These are phyloP conservation scores for Antechinus flavipes DNA, from an alignment of 2,113 vertebrate genomes.

Conservation along the genomic window DNA sequence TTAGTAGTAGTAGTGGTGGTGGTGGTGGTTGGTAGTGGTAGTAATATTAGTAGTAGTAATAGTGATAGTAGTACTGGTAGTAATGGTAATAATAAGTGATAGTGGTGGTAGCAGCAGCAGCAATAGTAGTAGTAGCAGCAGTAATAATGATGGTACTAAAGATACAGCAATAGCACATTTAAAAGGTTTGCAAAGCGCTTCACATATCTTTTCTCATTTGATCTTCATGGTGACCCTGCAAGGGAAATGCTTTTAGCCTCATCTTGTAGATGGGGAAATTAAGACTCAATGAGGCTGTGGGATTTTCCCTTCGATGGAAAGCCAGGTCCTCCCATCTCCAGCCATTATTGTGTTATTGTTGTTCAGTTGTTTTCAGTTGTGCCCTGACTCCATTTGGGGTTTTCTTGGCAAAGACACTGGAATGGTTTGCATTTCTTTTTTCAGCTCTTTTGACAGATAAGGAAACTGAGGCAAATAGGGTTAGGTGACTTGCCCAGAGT, in stretches of 20 bases:
- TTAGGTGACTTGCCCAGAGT: not conserved
- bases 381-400: not conserved
- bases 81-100: too few species aligned
- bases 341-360: not conserved
- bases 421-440: not conserved
- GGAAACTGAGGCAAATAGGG: not conserved
- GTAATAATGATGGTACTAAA: too few species aligned
- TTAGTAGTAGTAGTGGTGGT: too few species aligned
- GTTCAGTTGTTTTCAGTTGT: not conserved
- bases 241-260: not conserved
- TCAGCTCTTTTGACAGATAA: not conserved
- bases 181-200: not conserved
- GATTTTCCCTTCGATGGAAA: not conserved
- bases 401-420: not conserved
- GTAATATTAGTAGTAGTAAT: too few species aligned
- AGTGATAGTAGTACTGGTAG: too few species aligned
- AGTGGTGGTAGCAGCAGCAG: too few species aligned
- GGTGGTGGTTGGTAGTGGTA: too few species aligned
- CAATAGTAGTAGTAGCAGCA: too few species aligned
- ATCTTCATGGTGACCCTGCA: not conserved
- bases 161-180: not conserved
- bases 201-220: not conserved
- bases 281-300: not conserved
- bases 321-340: too few species aligned
- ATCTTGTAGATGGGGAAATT: not conserved